A percentile compares a stretch with the other conserved stretches of the same genome.
Conservation (phyloP, 2,888 invertebrate species). For the Tetramorium bicarinatum region DNA sequence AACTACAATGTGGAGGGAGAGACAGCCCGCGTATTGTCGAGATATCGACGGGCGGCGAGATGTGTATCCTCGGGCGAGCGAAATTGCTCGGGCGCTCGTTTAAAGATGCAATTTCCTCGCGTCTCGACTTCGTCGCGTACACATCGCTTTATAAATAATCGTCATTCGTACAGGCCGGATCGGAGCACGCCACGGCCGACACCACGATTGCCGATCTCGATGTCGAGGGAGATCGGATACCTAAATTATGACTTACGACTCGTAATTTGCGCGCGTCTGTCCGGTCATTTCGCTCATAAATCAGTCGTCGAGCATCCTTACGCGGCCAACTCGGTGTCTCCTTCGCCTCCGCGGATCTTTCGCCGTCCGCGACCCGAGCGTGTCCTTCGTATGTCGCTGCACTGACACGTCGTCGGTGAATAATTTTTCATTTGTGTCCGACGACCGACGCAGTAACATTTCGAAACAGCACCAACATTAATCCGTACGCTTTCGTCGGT, state of each 20-base stretch:
- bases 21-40: conserved; percentile 22
- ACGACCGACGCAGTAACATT: conserved; percentile 29
- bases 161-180: background rate
- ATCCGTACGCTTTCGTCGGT: conserved; percentile 38
- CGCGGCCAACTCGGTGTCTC: conserved; percentile 36
- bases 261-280: conserved; percentile 63
- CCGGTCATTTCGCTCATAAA: conserved; percentile 54
- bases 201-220: conserved; percentile 43
- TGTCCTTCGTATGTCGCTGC: conserved; percentile 58
- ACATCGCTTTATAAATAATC: conserved; percentile 50
- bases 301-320: conserved; percentile 47
- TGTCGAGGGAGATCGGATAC: conserved; percentile 55
- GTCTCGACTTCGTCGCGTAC: conserved; percentile 25
- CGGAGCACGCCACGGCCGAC: conserved; percentile 12
- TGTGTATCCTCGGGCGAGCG: conserved; percentile 53
- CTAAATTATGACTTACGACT: conserved; percentile 66
- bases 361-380: conserved; percentile 39
- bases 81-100: conserved; percentile 59
- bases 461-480: conserved; percentile 47
- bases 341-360: conserved; percentile 9
- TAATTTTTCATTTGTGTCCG: conserved; percentile 47
- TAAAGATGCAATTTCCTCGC: conserved; percentile 65
- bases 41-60: conserved; percentile 44
- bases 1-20: background rate
- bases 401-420: conserved; percentile 36